A percentile compares a stretch with the other conserved stretches of the same genome.
These are phyloP conservation scores for Drosophila sproati DNA, from an alignment of 1,140 invertebrate species.

Conservation along the genomic window DNA sequence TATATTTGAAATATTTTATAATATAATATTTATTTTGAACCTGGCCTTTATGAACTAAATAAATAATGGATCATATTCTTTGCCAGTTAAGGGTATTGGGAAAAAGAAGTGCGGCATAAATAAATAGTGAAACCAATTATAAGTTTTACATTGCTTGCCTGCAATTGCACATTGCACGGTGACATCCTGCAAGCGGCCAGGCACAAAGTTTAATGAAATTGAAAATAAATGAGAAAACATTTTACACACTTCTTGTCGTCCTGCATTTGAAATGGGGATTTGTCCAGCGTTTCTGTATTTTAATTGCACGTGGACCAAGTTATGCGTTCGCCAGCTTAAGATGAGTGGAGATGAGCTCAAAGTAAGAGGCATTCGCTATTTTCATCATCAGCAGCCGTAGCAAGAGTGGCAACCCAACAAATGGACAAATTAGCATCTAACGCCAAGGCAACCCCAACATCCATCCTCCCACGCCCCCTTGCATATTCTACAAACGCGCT, in stretches of 20 bases:
- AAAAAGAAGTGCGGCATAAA: slow-evolving; percentile 78
- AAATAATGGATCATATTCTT: not conserved
- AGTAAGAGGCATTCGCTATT: slow-evolving; percentile 53
- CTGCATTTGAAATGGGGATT: slow-evolving; percentile 24
- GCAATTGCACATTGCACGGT: slow-evolving; percentile 66
- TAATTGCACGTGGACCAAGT: slow-evolving; percentile 71
- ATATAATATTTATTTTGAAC: too few species aligned
- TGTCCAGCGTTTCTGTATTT: slow-evolving; percentile 50
- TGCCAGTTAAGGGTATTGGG: slow-evolving; percentile 56
- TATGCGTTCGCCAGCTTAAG: slow-evolving; percentile 56
- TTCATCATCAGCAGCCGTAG: slow-evolving; percentile 8
- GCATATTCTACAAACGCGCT: slow-evolving; percentile 19
- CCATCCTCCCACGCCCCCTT: not conserved
- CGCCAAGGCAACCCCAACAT: slow-evolving; percentile 14
- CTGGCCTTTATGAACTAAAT: too few species aligned
- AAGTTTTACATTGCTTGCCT: slow-evolving; percentile 72
- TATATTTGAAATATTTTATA: too few species aligned
- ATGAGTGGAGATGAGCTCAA: slow-evolving; percentile 45
- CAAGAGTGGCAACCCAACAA: slow-evolving; percentile 51
- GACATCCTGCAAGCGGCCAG: slow-evolving; percentile 71
- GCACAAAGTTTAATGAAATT: slow-evolving; percentile 79
- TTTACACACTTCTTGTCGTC: slow-evolving; percentile 50
- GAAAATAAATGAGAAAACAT: slow-evolving; percentile 82
- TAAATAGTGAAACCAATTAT: slow-evolving; percentile 80
- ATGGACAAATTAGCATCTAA: slow-evolving; percentile 75